Base-by-base conservation (phyloP, 2,113 vertebrate genomes). In the Xiphophorus maculatus region DNA sequence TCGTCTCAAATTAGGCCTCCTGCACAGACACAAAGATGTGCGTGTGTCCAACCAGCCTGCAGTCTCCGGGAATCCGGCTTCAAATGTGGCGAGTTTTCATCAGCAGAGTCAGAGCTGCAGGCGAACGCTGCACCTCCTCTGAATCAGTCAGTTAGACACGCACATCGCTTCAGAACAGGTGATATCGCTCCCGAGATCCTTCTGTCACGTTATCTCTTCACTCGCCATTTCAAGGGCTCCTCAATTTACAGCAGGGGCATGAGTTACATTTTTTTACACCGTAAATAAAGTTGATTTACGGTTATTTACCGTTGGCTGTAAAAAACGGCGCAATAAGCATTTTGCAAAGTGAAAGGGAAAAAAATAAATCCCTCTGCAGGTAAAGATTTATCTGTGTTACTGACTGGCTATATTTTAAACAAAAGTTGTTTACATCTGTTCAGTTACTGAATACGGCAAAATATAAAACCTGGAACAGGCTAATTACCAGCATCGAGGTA, bases 1-100 rank as follows among this genome's bases (percentile, higher is more conserved):
- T 87, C 84, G 74, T 61, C 58, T 85, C 71, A n/a, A 25, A 87
- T 91, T 90, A 90, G 75, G 61, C 51, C 78, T 66, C 27, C 29
- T 27, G 37, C 48, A 66, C 3, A 25, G 51, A 66, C 5, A n/a
- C 35, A 32, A 33, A 75, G 78, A 73, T 0, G 19, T 61, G 83
- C 69, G 5, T 70, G 74, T 73, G 58, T 69, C 66, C 69, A 74
- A 62, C 73, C 70, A 71, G 74, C 71, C 81, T 1, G 69, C 66
- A 81, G 66, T 81, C 71, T 37, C 62, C 29, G 66, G 65, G 40
- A 75, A 67, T 72, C 65, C 27, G 29, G 71, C 74, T 79, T 69
- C 69, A 75, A 80, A 32, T 28, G 78, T 68, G 29, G 66, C 35
- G 15, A 76, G 54, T 69, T 62, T 77, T 69, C 74, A 83, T 84